Evolutionary conservation across 2,113 vertebrate genomes (phyloP).

Genomic region (Nannospalax galili): DNA sequence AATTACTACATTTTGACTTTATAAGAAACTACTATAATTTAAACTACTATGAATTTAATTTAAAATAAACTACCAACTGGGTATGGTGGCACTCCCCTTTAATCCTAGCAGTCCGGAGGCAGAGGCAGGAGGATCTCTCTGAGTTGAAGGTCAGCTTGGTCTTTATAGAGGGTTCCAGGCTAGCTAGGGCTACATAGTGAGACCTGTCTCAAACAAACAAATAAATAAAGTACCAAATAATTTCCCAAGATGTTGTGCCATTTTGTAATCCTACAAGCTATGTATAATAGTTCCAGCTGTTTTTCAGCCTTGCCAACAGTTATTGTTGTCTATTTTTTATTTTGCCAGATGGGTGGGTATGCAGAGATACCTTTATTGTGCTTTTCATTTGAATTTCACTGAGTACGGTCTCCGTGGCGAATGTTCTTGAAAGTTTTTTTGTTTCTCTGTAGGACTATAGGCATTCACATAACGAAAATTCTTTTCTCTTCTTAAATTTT

Average conservation of each 20-base stretch:
- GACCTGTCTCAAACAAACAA: no score
- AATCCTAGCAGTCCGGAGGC: no score
- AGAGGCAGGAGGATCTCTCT: no score
- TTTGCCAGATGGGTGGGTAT: background rate
- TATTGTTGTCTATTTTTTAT: background rate
- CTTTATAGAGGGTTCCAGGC: no score
- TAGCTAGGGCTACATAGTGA: no score
- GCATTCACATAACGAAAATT: background rate
- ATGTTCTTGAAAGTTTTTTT: background rate
- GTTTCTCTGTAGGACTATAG: background rate
- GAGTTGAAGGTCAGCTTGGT: no score
- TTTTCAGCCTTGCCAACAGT: background rate
- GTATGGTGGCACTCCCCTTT: no score
- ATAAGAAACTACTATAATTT: background rate
- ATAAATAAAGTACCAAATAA: background rate
- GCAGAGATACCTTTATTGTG: background rate
- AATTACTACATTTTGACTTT: background rate
- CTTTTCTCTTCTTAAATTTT: constrained; percentile 37
- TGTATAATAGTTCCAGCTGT: background rate
- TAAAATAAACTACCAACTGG: background rate
- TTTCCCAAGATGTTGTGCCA: background rate
- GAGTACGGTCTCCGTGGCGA: constrained; percentile 19
- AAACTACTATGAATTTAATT: background rate
- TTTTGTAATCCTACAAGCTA: background rate
- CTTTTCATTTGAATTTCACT: constrained; percentile 42